phyloP scores from a whole-genome alignment of 2,113 vertebrate genomes.

The Callospermophilus lateralis region DNA sequence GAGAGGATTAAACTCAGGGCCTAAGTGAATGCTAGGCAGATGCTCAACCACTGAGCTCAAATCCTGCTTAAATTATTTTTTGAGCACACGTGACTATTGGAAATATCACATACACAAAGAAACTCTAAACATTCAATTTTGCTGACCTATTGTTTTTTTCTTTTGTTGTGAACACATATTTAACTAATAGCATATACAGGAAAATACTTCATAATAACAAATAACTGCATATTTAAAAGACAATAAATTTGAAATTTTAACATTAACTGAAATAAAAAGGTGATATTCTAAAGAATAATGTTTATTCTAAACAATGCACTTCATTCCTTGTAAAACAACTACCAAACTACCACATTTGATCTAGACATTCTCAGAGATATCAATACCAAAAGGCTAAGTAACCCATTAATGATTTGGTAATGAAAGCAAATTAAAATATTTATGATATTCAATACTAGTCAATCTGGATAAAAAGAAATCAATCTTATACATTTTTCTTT shows the following conservation, averaged over 20 bases:
- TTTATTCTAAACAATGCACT: conserved; percentile 27
- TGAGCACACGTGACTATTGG: neutral
- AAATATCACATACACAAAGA: conserved; percentile 48
- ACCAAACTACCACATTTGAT: neutral
- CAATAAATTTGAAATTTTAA: conserved; percentile 23
- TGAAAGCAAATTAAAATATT: neutral
- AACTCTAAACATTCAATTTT: neutral
- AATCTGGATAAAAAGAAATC: neutral
- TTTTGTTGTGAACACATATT: neutral
- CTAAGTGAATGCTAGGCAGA: no score
- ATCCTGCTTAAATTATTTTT: neutral
- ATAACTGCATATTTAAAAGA: neutral
- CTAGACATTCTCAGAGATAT: neutral
- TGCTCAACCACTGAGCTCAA: neutral
- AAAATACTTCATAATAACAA: conserved; percentile 10
- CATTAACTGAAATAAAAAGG: neutral
- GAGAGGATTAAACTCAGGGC: neutral
- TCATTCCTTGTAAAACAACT: neutral
- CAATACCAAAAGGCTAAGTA: neutral
- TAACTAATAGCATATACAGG: neutral
- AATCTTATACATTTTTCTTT: neutral
- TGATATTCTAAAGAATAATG: neutral
- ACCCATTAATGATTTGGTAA: neutral
- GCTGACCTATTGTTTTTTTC: neutral
- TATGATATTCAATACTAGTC: neutral